A percentile compares a stretch with the other conserved stretches of the same genome.
These are phyloP conservation scores for Achroia grisella DNA, from an alignment of 1,140 invertebrate species.

Conservation along the genomic window DNA sequence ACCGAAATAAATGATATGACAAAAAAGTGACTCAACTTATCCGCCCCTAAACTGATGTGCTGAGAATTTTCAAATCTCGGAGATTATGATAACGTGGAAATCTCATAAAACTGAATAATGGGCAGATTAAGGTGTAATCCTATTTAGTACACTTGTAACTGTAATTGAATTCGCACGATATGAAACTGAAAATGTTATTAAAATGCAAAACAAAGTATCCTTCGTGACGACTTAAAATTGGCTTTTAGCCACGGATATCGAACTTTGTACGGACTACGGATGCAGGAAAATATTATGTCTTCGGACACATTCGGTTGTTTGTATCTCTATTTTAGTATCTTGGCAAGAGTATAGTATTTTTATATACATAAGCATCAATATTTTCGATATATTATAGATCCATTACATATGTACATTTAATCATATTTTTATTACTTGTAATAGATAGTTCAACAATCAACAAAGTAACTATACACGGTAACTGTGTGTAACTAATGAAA, in stretches of 20 bases:
- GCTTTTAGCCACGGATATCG: slow-evolving; percentile 51
- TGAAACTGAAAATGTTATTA: slow-evolving; percentile 20
- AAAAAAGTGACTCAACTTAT: too few species aligned
- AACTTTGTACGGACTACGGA: slow-evolving; percentile 66
- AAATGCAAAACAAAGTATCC: slow-evolving; percentile 23
- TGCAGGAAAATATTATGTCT: slow-evolving; percentile 55
- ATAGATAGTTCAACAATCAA: too few species aligned
- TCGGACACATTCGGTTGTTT: slow-evolving; percentile 47
- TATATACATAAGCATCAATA: neutral
- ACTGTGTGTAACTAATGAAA: too few species aligned
- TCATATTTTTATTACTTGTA: too few species aligned
- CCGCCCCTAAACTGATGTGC: too few species aligned
- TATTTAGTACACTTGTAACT: slow-evolving; percentile 3
- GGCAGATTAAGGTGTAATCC: slow-evolving; percentile 3
- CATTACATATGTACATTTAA: too few species aligned
- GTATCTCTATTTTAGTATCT: slow-evolving; percentile 29
- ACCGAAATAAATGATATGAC: too few species aligned
- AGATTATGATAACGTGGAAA: slow-evolving; percentile 1
- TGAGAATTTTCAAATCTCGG: neutral
- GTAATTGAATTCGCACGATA: slow-evolving; percentile 1
- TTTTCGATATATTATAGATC: neutral
- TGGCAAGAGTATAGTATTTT: slow-evolving; percentile 15
- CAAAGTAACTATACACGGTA: too few species aligned
- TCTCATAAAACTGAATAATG: slow-evolving; percentile 1
- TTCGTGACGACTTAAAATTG: slow-evolving; percentile 31